Evolutionary conservation across 2,113 vertebrate species (phyloP), one percentile per base, ranked within the genome.

Genomic region (Ophiodon elongatus): DNA sequence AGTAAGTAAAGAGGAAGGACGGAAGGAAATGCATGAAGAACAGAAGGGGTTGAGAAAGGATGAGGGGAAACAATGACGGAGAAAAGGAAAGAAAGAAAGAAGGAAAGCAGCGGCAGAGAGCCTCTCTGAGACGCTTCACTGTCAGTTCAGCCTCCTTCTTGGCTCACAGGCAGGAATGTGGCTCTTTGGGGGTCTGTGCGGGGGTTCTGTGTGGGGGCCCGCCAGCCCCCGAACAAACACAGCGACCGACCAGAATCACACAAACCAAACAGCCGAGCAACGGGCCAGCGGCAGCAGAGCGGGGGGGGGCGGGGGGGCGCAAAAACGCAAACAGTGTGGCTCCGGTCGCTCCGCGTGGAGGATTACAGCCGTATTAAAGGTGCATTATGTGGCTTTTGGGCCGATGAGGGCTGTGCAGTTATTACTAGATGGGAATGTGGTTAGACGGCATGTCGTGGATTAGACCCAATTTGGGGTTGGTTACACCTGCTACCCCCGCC

Each of bases 141-240:
- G 83, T 89, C 64, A 33, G 13, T n/a, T 43, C 75, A 68, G 52
- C 35, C 31, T 62, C 76, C 39, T 35, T 68, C 85, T 91, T 89
- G 90, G 85, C 86, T 91, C 86, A 79, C 69, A 82, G 87, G 66
- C 41, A 69, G 66, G 43, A 47, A 50, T 67, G 65, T 47, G 66
- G 14, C 17, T 31, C 35, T 59, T 4, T 57, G 54, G n/a, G 54
- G 54, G 8, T n/a, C 23, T 56, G 2, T 56, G 23, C n/a, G 3
- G 54, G 10, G 35, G 50, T 52, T 23, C 35, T 71, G 68, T 29
- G 29, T 10, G 23, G 1, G 88, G 31, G 50, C 37, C 21, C 15
- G 63, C 14, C 15, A 11, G 39, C 23, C 11, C n/a, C 43, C 3
- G 9, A 45, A 4, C 45, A 80, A 73, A 35, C 8, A 35, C 31